These are phyloP conservation scores for Columba livia DNA, from an alignment of 2,113 vertebrate genomes.

Conservation along the genomic window DNA sequence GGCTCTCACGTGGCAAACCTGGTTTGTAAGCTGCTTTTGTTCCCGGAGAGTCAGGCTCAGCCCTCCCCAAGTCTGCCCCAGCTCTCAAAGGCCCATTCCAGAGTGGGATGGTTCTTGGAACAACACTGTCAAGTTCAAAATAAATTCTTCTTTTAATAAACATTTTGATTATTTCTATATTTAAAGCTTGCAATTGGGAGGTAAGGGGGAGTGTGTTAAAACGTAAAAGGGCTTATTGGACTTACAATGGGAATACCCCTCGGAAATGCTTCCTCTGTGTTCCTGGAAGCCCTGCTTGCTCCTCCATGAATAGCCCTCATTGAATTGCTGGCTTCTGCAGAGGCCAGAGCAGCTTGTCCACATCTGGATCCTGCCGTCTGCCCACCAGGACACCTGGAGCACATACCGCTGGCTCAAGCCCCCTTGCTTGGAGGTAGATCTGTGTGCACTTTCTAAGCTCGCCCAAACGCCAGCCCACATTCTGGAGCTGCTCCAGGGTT, in stretches of 20 bases:
- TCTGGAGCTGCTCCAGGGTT: slow-evolving; percentile 2
- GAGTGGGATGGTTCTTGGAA: background rate
- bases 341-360: background rate
- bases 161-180: slow-evolving; percentile 9
- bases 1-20: slow-evolving; percentile 46
- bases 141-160: slow-evolving; percentile 5
- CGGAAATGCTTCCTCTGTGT: background rate
- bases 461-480: background rate
- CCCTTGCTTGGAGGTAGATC: background rate
- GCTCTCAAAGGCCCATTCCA: accelerated
- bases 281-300: background rate
- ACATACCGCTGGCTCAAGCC: background rate
- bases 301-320: background rate
- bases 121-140: background rate
- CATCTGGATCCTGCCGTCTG: slow-evolving; percentile 1
- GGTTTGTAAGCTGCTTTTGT: slow-evolving; percentile 60
- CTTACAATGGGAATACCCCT: background rate
- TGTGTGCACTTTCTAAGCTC: background rate
- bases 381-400: background rate
- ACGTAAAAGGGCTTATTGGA: background rate
- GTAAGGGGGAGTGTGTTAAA: background rate
- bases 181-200: background rate
- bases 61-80: background rate
- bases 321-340: background rate
- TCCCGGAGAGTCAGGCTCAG: background rate